A percentile compares a stretch with the other conserved stretches of the same genome.
These are phyloP conservation scores for Trichonephila clavata DNA, from an alignment of 1,140 invertebrate genomes.

Conservation along the genomic window DNA sequence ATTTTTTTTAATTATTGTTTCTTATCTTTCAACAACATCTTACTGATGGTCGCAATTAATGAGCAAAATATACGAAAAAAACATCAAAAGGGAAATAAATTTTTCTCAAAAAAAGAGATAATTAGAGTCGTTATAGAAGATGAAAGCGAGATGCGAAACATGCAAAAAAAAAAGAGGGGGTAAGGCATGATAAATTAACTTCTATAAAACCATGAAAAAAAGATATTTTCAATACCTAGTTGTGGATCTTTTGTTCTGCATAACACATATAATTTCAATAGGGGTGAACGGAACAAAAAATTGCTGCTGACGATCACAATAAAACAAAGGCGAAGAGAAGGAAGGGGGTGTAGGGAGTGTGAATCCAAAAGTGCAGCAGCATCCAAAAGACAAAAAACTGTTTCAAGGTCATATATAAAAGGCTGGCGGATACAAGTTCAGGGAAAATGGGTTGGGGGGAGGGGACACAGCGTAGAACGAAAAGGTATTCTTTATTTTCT, in stretches of 20 bases:
- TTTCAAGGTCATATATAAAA: constrained; percentile 63
- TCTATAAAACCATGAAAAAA: background rate
- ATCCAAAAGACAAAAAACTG: constrained; percentile 35
- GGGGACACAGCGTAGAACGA: background rate
- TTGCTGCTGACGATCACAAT: background rate
- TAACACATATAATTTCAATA: background rate
- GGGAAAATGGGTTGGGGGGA: constrained; percentile 4
- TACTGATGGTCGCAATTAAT: background rate
- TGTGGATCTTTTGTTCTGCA: constrained; percentile 16
- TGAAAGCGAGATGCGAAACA: background rate
- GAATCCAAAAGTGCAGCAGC: background rate
- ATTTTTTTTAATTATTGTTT: background rate
- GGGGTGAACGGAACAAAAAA: constrained; percentile 15
- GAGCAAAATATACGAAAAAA: background rate
- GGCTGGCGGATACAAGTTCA: constrained; percentile 42
- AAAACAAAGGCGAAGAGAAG: constrained; percentile 1
- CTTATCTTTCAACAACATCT: background rate
- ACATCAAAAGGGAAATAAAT: background rate
- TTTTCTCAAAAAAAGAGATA: background rate
- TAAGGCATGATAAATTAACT: constrained; percentile 34
- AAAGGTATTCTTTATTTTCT: constrained; percentile 49
- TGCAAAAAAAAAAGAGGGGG: background rate
- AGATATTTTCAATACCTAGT: constrained; percentile 30
- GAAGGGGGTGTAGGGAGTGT: too few species aligned
- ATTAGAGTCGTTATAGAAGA: background rate